Evolutionary conservation across 2,113 vertebrate species (phyloP), one percentile per base, ranked within the genome.

Genomic region (Pseudorectes ferrugineus): DNA sequence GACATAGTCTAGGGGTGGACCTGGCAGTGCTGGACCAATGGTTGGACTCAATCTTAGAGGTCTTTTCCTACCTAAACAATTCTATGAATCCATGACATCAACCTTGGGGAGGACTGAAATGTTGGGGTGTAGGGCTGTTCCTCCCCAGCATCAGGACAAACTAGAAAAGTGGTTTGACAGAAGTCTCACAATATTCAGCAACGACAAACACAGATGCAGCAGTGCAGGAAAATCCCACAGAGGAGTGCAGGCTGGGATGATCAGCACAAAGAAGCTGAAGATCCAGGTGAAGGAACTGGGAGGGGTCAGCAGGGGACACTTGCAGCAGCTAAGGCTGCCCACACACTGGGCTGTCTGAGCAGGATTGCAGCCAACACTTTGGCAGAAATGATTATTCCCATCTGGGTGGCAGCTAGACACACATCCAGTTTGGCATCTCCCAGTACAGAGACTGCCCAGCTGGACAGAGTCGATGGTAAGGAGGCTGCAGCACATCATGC

Each of bases 291-390:
- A 57, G 28, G 43, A 85, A 58, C 19, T 4, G 4, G 35, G 20
- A 82, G 14, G 6, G 19, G 11, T 36, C 48, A 68, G 40, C 26
- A 80, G 25, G 12, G 43, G 8, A 89, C 19, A 20, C 55, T 23
- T 73, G 49, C 54, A 77, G 45, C 36, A 73, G 66, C 20, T 29
- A 57, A 25, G 42, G 77, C 52, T 35, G 29, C 55, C 33, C 20
- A 42, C 20, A 22, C 5, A 11, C 24, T 9, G 33, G 46, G 48
- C 36, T 57, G 11, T 25, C 57, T 6, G 42, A 74, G 49, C 65
- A 55, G 12, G 80, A 61, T 0, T 3, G 5, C 13, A 36, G 35
- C 43, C 26, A 85, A 14, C 18, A 62, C 0, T 0, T 0, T 31
- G 55, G 29, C 42, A 92, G 78, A 90, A 92, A 85, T 14, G 0